Conservation (phyloP, 2,113 vertebrate species). For the Heliornis fulica region DNA sequence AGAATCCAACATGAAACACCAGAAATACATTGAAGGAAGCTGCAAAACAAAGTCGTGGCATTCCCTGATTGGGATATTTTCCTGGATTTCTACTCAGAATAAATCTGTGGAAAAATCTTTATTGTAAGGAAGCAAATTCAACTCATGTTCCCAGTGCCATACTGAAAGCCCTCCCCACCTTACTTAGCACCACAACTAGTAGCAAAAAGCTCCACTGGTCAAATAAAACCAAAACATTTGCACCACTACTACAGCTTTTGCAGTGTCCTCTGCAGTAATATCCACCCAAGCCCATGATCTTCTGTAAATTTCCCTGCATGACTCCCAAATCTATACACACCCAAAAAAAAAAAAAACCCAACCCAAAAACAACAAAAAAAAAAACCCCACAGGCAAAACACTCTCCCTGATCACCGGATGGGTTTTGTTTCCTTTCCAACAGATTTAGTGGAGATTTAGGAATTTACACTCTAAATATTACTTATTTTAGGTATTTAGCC, state of each 20-base stretch:
- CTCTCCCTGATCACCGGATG: not conserved
- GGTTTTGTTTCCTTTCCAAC: not conserved
- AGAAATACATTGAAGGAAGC: not conserved
- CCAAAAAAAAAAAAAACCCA: not conserved
- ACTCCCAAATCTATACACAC: not conserved
- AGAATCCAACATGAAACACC: not conserved
- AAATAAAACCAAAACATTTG: not conserved
- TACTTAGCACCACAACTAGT: not conserved
- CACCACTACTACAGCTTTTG: not conserved
- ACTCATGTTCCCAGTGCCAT: not conserved
- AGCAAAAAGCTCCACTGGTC: not conserved
- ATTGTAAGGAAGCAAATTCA: not conserved
- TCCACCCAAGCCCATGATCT: not conserved
- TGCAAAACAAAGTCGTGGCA: not conserved
- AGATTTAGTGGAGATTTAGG: not conserved
- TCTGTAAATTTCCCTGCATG: not conserved
- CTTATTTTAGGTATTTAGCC: no score
- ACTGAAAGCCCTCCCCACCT: not conserved
- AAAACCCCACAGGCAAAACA: not conserved
- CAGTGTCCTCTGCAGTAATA: not conserved
- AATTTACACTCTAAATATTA: no score
- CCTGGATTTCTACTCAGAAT: not conserved
- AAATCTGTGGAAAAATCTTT: not conserved
- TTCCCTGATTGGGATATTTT: not conserved
- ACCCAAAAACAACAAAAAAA: not conserved